Percentiles rank a stretch among this genome's conserved stretches.
These are phyloP conservation scores for Myotis yumanensis DNA, from an alignment of 2,113 vertebrate genomes.

Conservation along the genomic window DNA sequence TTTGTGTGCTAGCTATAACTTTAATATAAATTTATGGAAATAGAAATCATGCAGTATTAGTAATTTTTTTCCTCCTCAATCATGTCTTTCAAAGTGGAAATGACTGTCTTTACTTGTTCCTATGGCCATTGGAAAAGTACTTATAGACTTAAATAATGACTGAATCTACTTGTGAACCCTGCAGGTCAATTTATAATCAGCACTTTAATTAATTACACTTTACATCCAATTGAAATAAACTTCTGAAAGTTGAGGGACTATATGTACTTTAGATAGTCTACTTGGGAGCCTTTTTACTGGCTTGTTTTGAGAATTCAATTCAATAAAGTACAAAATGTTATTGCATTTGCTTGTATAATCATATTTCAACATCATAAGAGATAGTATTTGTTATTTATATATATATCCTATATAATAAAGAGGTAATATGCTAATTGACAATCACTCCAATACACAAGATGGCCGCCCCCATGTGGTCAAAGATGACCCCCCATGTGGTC, in stretches of 20 bases:
- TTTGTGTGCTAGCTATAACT: neutral
- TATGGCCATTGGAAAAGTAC: neutral
- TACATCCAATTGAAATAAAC: neutral
- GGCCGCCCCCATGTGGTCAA: too few species aligned
- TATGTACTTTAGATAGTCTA: neutral
- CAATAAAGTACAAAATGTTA: neutral
- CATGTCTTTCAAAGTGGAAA: slow-evolving; percentile 31
- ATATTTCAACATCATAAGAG: neutral
- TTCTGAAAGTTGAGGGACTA: neutral
- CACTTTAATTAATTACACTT: neutral
- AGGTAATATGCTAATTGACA: too few species aligned
- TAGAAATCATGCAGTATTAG: neutral
- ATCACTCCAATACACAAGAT: too few species aligned
- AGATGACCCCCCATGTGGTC: too few species aligned
- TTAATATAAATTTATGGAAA: neutral
- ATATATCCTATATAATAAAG: too few species aligned
- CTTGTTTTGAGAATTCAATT: neutral
- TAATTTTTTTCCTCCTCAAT: neutral
- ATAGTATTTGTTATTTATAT: neutral
- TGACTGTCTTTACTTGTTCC: slow-evolving; percentile 11
- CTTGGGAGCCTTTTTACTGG: neutral
- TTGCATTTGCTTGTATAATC: neutral
- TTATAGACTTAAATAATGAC: neutral
- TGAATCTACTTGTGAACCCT: neutral
- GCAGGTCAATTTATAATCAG: slow-evolving; percentile 31